These are phyloP conservation scores for Dendrocincla tyrannina DNA, from an alignment of 2,797 vertebrate species.

Conservation along the genomic window DNA sequence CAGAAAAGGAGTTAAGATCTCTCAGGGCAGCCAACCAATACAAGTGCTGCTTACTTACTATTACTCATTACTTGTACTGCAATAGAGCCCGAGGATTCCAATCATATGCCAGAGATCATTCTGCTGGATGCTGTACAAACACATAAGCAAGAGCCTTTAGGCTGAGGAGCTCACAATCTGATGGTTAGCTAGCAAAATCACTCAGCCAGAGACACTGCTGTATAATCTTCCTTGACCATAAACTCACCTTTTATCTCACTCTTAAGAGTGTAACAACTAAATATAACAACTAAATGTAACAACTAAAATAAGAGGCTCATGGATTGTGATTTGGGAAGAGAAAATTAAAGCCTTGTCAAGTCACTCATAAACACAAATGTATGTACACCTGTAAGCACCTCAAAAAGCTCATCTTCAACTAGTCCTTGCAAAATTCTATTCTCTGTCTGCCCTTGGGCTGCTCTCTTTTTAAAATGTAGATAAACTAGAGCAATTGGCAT, in stretches of 20 bases:
- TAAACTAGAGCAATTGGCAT: neutral
- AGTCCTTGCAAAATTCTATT: neutral
- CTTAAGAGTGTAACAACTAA: neutral
- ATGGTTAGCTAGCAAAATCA: neutral
- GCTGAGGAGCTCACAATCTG: neutral
- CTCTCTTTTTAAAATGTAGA: neutral
- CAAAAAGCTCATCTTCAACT: neutral
- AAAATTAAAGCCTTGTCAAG: neutral
- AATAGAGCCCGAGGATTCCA: neutral
- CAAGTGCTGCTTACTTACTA: neutral
- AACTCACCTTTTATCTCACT: neutral
- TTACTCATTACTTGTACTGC: neutral
- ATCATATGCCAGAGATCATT: neutral
- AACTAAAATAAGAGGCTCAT: neutral
- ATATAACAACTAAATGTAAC: neutral
- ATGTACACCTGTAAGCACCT: neutral
- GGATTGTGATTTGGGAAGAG: neutral
- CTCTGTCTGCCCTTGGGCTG: neutral
- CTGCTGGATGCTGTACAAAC: neutral
- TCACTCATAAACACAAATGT: neutral
- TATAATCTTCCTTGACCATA: neutral
- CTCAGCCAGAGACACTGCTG: neutral
- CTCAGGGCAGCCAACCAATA: neutral
- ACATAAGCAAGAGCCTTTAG: neutral
- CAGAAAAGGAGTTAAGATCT: conserved; percentile 22